Conservation (phyloP, 2,888 invertebrate species). For the Watsonalla cultraria region DNA sequence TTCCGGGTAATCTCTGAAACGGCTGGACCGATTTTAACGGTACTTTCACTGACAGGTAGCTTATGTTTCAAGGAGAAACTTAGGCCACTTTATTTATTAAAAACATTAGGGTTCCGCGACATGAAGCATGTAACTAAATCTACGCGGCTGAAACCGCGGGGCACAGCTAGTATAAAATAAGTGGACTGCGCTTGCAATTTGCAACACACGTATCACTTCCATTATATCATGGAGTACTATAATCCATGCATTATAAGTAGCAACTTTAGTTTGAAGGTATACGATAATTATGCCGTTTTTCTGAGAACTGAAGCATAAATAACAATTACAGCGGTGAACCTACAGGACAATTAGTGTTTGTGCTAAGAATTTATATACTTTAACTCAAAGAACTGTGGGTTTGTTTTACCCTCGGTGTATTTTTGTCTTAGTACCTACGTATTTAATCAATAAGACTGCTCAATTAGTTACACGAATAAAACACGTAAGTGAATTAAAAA, state of each 20-base stretch:
- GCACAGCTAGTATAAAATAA: constrained; percentile 5
- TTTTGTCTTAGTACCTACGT: neutral
- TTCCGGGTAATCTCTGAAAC: too few species aligned
- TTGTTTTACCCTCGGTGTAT: constrained; percentile 3
- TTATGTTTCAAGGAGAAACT: too few species aligned
- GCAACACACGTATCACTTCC: constrained; percentile 17
- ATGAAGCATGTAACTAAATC: too few species aligned
- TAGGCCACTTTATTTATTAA: too few species aligned
- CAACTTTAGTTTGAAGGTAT: constrained; percentile 30
- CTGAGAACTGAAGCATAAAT: constrained; percentile 37
- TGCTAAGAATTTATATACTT: constrained; percentile 21
- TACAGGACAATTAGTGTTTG: constrained; percentile 32
- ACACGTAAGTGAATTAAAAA: too few species aligned
- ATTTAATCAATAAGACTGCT: neutral
- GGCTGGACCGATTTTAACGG: too few species aligned
- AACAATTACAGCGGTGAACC: constrained; percentile 36
- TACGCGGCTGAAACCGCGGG: too few species aligned
- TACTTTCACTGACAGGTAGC: too few species aligned
- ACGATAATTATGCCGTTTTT: constrained; percentile 34
- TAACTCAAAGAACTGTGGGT: constrained; percentile 22
- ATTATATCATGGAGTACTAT: constrained; percentile 13
- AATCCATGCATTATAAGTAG: too few species aligned
- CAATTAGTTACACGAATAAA: neutral
- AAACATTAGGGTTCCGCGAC: too few species aligned
- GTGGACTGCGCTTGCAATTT: too few species aligned